Evolutionary conservation across 1,140 invertebrate genomes (phyloP).

Genomic region (Wiebesia pumilae): DNA sequence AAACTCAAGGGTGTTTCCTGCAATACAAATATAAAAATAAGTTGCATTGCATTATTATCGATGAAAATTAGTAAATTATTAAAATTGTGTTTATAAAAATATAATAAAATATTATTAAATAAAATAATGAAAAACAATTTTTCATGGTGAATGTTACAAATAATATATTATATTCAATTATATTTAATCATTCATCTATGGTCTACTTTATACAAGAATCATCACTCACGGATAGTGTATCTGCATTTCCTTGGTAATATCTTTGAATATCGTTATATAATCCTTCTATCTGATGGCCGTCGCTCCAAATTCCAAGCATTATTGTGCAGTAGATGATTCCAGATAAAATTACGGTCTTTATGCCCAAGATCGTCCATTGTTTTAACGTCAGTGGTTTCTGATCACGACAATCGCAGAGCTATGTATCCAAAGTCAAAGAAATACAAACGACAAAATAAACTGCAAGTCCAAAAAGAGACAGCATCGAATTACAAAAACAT

Average conservation of each 20-base stretch:
- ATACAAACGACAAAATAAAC: background rate
- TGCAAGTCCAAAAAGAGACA: background rate
- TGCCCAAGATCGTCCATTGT: constrained; percentile 39
- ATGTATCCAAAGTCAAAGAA: background rate
- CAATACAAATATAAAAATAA: constrained; percentile 18
- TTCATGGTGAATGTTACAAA: too few species aligned
- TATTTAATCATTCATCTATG: too few species aligned
- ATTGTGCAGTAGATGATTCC: constrained; percentile 64
- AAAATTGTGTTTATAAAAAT: too few species aligned
- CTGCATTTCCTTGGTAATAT: constrained; percentile 22
- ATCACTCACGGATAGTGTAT: background rate
- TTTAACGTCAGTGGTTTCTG: constrained; percentile 37
- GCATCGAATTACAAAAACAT: background rate
- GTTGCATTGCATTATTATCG: too few species aligned
- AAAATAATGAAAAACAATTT: too few species aligned
- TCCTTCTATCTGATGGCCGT: constrained; percentile 58
- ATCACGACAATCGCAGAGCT: constrained; percentile 58
- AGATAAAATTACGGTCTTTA: constrained; percentile 57
- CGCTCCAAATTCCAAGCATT: constrained; percentile 64
- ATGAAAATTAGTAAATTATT: too few species aligned
- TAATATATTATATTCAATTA: too few species aligned
- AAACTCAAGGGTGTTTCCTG: constrained; percentile 56
- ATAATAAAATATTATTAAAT: too few species aligned
- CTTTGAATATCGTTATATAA: constrained; percentile 59
- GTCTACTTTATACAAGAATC: too few species aligned